Percentiles rank a stretch among this genome's conserved stretches.
phyloP scores from a whole-genome alignment of 1,140 invertebrate genomes.

The Aethina tumida region DNA sequence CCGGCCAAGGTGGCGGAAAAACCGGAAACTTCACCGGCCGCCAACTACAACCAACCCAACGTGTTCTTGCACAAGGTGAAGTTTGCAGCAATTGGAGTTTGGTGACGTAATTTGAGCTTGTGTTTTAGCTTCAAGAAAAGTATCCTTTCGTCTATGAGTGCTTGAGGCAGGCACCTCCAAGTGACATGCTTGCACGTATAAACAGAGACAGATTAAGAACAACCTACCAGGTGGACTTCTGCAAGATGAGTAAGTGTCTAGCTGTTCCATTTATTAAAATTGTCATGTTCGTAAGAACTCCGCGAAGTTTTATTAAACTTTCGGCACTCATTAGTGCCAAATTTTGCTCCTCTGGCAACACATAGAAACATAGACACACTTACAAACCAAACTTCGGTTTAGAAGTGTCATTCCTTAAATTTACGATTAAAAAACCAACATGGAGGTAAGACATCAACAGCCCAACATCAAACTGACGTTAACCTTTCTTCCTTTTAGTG shows the following conservation, averaged over 20 bases:
- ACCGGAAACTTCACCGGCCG: constrained; percentile 39
- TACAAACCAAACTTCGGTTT: no score
- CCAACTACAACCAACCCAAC: constrained; percentile 42
- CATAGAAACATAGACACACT: no score
- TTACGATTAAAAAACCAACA: no score
- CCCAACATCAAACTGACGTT: neutral
- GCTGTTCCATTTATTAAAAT: no score
- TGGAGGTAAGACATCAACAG: no score
- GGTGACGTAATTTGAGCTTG: neutral
- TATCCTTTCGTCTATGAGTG: constrained; percentile 49
- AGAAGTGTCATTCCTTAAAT: no score
- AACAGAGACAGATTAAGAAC: constrained; percentile 45
- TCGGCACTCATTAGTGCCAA: no score
- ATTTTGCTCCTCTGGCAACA: no score
- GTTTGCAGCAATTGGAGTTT: neutral
- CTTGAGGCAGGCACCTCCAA: constrained; percentile 40
- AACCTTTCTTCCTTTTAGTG: constrained; percentile 19
- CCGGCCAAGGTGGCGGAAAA: constrained; percentile 41
- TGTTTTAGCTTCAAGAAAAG: constrained; percentile 43
- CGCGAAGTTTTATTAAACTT: no score
- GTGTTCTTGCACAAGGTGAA: constrained; percentile 44
- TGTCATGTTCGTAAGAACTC: no score
- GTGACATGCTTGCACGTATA: constrained; percentile 42
- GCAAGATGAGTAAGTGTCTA: constrained; percentile 39
- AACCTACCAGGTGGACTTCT: constrained; percentile 48